These are phyloP conservation scores for Brachionus manjavacas DNA, from an alignment of 1,140 invertebrate genomes.

Conservation along the genomic window DNA sequence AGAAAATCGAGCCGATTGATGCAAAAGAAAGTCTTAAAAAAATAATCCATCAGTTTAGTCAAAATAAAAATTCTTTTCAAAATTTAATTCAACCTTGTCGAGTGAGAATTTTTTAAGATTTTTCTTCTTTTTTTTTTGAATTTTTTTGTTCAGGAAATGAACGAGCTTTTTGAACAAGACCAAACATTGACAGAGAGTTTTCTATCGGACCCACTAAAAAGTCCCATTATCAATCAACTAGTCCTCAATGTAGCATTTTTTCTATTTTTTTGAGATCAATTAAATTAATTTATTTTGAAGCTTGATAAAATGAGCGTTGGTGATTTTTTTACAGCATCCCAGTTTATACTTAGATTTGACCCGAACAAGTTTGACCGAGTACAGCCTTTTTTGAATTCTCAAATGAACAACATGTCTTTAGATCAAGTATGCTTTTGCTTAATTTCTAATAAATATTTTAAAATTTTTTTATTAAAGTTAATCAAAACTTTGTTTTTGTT, in stretches of 20 bases:
- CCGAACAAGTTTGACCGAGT: neutral
- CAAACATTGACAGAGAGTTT: neutral
- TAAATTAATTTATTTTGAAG: neutral
- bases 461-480: too few relatives aligned
- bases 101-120: neutral
- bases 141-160: neutral
- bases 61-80: conserved; percentile 18
- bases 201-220: neutral
- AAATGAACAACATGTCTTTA: neutral
- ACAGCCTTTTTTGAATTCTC: neutral
- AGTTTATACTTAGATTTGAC: conserved; percentile 23
- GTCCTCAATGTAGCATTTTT: neutral
- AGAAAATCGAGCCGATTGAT: neutral
- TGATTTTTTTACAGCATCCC: neutral
- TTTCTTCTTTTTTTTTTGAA: neutral
- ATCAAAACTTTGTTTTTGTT: neutral
- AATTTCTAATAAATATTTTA: neutral
- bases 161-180: neutral
- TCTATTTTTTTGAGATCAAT: too few relatives aligned
- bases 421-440: neutral
- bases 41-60: neutral
- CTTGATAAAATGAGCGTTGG: neutral
- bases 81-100: neutral
- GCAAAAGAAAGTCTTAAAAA: neutral
- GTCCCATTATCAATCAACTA: neutral